These are phyloP conservation scores for Phymastichus coffea DNA, from an alignment of 1,140 invertebrate species.

Conservation along the genomic window DNA sequence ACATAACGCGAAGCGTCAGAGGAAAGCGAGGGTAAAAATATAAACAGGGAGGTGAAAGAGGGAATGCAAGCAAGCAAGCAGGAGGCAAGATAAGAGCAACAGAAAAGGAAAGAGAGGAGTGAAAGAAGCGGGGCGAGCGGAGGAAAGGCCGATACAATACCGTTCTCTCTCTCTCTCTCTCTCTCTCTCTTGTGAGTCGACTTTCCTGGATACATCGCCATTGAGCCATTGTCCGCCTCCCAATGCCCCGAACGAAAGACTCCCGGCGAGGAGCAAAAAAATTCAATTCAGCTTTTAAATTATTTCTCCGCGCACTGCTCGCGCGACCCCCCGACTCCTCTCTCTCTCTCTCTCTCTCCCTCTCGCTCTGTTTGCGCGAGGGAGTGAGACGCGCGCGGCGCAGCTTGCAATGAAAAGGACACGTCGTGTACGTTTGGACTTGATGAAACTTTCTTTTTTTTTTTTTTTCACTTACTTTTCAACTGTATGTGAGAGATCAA, in stretches of 20 bases:
- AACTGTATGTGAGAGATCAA: too few relatives aligned
- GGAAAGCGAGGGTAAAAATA: too few relatives aligned
- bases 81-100: too few relatives aligned
- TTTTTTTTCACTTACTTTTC: too few relatives aligned
- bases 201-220: slow-evolving; percentile 59
- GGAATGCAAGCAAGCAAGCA: not conserved
- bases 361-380: slow-evolving; percentile 34
- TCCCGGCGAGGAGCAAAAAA: slow-evolving; percentile 48
- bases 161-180: slow-evolving; percentile 21
- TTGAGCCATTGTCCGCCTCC: slow-evolving; percentile 58
- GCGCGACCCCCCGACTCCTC: slow-evolving; percentile 20
- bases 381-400: too few relatives aligned
- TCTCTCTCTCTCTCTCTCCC: slow-evolving; percentile 3
- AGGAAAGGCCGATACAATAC: slow-evolving; percentile 58
- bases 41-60: not conserved
- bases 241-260: slow-evolving; percentile 55
- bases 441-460: too few relatives aligned
- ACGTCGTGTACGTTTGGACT: too few relatives aligned
- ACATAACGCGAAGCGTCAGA: too few relatives aligned
- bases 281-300: slow-evolving; percentile 60
- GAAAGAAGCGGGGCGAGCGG: slow-evolving; percentile 36
- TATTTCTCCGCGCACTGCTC: slow-evolving; percentile 47
- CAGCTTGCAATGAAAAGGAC: too few relatives aligned
- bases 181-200: slow-evolving; percentile 54
- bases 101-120: too few relatives aligned